A percentile compares a stretch with the other conserved stretches of the same genome.
phyloP scores from a whole-genome alignment of 1,140 invertebrate genomes.

The Cyclina sinensis region DNA sequence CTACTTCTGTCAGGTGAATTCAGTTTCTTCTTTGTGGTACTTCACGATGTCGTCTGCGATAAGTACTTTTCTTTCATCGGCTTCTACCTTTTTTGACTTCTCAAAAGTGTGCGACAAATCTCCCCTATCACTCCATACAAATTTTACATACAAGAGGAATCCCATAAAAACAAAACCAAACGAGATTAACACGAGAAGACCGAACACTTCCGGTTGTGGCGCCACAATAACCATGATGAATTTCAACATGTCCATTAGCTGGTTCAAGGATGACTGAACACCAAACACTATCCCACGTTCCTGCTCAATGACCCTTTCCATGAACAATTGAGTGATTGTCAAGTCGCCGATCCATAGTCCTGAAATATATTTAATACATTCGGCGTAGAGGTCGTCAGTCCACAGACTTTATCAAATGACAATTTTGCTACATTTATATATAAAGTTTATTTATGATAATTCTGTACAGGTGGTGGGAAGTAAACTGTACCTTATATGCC shows the following conservation, averaged over 20 bases:
- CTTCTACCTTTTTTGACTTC: not conserved
- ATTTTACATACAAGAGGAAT: constrained; percentile 68
- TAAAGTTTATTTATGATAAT: no score
- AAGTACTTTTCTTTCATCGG: not conserved
- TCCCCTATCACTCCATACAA: constrained; percentile 39
- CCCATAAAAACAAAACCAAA: constrained; percentile 71
- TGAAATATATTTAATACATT: no score
- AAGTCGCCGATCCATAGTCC: constrained; percentile 89
- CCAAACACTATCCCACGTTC: constrained; percentile 88
- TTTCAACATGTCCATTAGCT: constrained; percentile 88
- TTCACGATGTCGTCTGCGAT: not conserved
- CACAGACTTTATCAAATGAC: no score
- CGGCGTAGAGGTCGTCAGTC: no score
- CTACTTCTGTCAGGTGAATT: no score
- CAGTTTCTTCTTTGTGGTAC: not conserved
- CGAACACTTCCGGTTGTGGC: constrained; percentile 71
- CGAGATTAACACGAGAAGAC: constrained; percentile 73
- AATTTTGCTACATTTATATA: no score
- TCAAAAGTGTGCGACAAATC: not conserved
- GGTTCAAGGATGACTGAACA: constrained; percentile 88
- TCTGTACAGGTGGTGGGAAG: no score
- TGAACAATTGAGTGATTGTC: constrained; percentile 89
- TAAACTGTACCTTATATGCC: no score
- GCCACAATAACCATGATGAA: constrained; percentile 78
- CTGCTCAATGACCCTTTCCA: constrained; percentile 88